A percentile compares a stretch with the other conserved stretches of the same genome.
These are phyloP conservation scores for Zosterops borbonicus DNA, from an alignment of 2,113 vertebrate genomes.

Conservation along the genomic window DNA sequence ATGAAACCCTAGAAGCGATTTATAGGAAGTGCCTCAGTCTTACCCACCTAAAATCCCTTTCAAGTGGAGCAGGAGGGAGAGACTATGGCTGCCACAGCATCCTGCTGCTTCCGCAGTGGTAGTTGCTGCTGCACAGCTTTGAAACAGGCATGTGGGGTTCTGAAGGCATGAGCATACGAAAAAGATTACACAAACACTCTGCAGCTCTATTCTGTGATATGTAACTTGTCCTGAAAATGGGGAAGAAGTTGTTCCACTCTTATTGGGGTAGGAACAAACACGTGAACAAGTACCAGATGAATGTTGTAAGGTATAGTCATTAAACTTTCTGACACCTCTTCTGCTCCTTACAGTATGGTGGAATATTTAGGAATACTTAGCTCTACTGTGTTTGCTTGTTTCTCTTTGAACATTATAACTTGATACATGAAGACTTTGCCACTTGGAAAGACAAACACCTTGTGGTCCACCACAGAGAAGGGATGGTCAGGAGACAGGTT, in stretches of 20 bases:
- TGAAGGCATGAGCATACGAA: background rate
- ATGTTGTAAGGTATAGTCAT: background rate
- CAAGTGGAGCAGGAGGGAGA: background rate
- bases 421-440: background rate
- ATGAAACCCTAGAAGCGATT: background rate
- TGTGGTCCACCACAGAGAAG: background rate
- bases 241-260: background rate
- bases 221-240: background rate
- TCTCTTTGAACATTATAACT: background rate
- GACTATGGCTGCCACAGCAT: background rate
- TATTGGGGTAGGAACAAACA: background rate
- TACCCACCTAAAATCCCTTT: background rate
- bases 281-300: accelerated
- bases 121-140: background rate
- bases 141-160: accelerated
- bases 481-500: background rate
- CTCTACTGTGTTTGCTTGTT: background rate
- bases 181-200: background rate
- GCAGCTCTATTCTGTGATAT: background rate
- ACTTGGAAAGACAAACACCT: background rate
- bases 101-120: background rate
- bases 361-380: background rate
- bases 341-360: background rate
- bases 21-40: background rate
- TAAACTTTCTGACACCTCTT: background rate